Evolutionary conservation across 2,888 invertebrate genomes (phyloP).

Genomic region (Epinotia demarniana): DNA sequence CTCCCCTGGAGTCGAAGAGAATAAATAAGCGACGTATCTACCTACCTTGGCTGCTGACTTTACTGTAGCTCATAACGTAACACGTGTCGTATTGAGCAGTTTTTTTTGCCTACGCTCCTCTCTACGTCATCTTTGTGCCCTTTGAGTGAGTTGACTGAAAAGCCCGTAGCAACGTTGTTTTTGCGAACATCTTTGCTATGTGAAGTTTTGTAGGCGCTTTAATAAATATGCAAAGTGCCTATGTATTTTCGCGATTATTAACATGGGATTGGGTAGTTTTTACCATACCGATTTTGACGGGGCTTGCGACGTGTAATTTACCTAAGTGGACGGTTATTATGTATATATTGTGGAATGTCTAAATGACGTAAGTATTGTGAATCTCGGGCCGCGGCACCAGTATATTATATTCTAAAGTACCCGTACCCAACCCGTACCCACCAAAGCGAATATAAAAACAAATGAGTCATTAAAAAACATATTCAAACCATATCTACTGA

Average conservation of each 20-base stretch:
- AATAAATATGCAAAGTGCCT: not conserved
- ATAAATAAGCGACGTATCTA: no score
- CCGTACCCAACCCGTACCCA: no score
- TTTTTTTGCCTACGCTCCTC: constrained; percentile 26
- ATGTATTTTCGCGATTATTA: not conserved
- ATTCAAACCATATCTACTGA: no score
- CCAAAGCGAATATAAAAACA: no score
- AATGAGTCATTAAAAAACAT: no score
- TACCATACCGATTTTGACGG: not conserved
- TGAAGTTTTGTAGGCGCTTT: constrained; percentile 2
- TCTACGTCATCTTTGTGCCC: constrained; percentile 6
- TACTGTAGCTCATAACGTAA: constrained; percentile 2
- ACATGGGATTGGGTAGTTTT: not conserved
- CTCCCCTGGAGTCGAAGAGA: no score
- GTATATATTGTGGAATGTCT: no score
- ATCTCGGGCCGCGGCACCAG: no score
- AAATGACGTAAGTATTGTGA: no score
- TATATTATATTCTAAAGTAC: no score
- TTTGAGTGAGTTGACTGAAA: not conserved
- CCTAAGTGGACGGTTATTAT: no score
- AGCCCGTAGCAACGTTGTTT: not conserved
- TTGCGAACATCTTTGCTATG: constrained; percentile 6
- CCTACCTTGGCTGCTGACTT: not conserved
- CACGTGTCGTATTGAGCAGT: not conserved
- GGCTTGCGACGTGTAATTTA: not conserved